Evolutionary conservation across 2,797 vertebrate genomes (phyloP), one percentile per base, ranked within the genome.

Genomic region (Smutsia temminckii): DNA sequence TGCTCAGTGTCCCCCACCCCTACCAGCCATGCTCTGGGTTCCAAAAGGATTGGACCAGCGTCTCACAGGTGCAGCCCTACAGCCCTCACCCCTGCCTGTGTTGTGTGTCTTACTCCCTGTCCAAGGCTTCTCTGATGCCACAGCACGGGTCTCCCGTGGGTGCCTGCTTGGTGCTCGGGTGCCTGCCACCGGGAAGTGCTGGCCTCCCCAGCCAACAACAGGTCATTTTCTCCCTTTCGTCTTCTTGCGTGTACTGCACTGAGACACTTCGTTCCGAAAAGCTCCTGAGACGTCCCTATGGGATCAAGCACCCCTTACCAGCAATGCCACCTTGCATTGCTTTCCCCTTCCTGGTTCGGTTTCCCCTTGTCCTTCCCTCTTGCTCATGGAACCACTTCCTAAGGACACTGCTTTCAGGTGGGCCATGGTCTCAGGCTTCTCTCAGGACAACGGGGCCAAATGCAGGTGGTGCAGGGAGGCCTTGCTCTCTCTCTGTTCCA

Each of bases 1-100:
- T 63, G 20, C 37, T 61, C 2, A 1, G n/a, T 21, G 23, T 14
- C 0, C 1, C 25, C 17, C 10, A 18, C 74, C n/a, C 74, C 27
- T 29, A 5, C 51, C 20, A 21, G 7, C 3, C 0, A 40, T 29
- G 34, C 8, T 14, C 17, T 0, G 12, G 17, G 51, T 51, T 37
- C 71, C 63, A 40, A 1, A 7, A 18, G 23, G 34, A 66, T 53
- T 42, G 14, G 0, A 12, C 29, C 80, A 37, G 42, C 42, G 9
- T 27, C 29, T 1, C 4, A 14, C 23, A 32, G 66, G 10, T 21
- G 37, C 66, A 18, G 1, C 49, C 16, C n/a, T 8, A 17, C 2
- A 49, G 40, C 25, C 6, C 29, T 71, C 74, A 51, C 49, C 27
- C 29, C 57, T 78, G 12, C 61, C 68, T 49, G 6, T 2, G 4